phyloP scores from a whole-genome alignment of 2,888 invertebrate genomes.

The Pimpla rufipes region DNA sequence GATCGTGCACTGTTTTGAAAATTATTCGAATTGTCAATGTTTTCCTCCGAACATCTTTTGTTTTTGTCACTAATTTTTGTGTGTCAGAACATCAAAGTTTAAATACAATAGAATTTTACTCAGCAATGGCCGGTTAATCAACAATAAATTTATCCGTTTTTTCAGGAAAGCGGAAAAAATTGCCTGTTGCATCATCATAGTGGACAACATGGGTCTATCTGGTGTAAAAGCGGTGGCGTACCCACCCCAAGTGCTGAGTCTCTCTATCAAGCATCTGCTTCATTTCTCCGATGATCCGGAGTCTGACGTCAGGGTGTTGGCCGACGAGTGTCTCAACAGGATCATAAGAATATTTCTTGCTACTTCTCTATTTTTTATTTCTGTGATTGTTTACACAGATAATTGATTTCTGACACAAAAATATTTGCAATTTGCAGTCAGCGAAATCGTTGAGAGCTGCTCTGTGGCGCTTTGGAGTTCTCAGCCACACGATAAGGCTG shows the following conservation, averaged over 20 bases:
- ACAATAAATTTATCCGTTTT: not conserved
- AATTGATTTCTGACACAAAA: conserved; percentile 2
- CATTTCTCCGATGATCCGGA: conserved; percentile 92
- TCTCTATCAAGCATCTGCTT: conserved; percentile 90
- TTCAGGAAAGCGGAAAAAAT: conserved; percentile 92
- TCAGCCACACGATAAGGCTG: conserved; percentile 91
- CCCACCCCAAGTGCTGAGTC: conserved; percentile 89
- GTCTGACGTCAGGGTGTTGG: conserved; percentile 92
- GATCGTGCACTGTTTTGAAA: not conserved
- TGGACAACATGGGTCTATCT: conserved; percentile 90
- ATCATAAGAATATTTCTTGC: conserved; percentile 91
- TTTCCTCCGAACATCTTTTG: not conserved
- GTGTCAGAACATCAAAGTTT: too few species aligned
- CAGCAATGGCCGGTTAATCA: too few species aligned
- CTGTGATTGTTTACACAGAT: too few species aligned
- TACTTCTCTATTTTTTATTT: too few species aligned
- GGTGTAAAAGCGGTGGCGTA: conserved; percentile 88
- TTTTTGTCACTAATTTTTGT: not conserved
- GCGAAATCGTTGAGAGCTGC: conserved; percentile 91
- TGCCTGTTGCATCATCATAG: conserved; percentile 90
- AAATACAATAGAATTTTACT: not conserved
- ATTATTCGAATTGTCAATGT: not conserved
- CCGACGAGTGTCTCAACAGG: conserved; percentile 93
- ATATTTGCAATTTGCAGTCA: conserved; percentile 82
- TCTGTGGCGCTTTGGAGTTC: conserved; percentile 91